Evolutionary conservation across 1,140 invertebrate species (phyloP).

Genomic region (Tetraneura akinire): DNA sequence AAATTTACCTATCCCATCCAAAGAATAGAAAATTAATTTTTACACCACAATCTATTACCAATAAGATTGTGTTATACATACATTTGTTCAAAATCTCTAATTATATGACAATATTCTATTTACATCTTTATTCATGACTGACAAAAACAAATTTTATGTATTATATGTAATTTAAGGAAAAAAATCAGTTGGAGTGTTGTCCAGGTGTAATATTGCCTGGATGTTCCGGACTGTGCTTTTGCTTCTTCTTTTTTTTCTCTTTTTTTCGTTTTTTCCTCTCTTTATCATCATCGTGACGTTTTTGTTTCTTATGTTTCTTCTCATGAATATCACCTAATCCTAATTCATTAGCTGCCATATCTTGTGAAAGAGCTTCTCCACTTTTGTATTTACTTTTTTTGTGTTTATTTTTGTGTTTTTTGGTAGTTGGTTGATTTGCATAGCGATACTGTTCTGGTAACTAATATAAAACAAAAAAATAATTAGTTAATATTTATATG

Average conservation of each 20-base stretch:
- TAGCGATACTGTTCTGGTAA: conserved; percentile 94
- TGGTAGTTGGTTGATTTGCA: conserved; percentile 85
- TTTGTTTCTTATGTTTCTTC: conserved; percentile 95
- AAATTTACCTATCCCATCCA: conserved; percentile 27
- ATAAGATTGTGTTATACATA: conserved; percentile 1
- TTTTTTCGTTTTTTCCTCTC: conserved; percentile 93
- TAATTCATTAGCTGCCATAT: conserved; percentile 62
- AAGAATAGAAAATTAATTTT: conserved; percentile 36
- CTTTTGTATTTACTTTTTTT: conserved; percentile 94
- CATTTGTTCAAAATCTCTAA: conserved; percentile 45
- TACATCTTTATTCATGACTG: conserved; percentile 15
- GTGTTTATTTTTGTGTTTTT: conserved; percentile 92
- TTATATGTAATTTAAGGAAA: conserved; percentile 30
- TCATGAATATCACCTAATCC: conserved; percentile 78
- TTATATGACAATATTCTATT: conserved; percentile 32
- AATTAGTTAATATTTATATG: conserved; percentile 30
- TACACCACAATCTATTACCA: conserved; percentile 32
- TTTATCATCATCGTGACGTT: conserved; percentile 90
- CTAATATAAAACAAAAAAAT: conserved; percentile 62
- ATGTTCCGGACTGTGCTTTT: conserved; percentile 89
- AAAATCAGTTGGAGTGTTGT: conserved; percentile 65
- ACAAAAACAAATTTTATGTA: conserved; percentile 25
- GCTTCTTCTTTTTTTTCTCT: conserved; percentile 92
- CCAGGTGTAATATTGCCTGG: conserved; percentile 67
- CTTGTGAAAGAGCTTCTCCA: conserved; percentile 63